Conservation (phyloP, 2,113 vertebrate species). For the Albula goreensis region DNA sequence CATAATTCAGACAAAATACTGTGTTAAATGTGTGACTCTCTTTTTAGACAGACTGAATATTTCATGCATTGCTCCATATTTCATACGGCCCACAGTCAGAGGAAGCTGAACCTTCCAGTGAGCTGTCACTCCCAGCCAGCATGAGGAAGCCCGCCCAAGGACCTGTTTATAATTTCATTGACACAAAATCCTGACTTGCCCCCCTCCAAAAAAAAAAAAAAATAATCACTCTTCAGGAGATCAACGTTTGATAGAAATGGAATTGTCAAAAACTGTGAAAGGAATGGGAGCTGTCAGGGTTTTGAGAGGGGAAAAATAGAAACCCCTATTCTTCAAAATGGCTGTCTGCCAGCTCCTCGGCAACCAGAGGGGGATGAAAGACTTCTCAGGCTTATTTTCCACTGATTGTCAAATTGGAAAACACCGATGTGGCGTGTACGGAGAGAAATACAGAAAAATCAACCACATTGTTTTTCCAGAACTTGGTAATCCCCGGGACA, state of each 20-base stretch:
- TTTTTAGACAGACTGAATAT: constrained; percentile 59
- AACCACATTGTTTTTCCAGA: neutral
- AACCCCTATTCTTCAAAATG: constrained; percentile 33
- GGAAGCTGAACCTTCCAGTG: neutral
- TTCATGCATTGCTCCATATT: constrained; percentile 59
- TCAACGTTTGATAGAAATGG: constrained; percentile 28
- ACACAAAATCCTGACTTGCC: neutral
- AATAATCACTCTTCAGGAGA: constrained; percentile 18
- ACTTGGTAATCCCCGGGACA: neutral
- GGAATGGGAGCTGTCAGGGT: constrained; percentile 31
- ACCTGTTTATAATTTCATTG: constrained; percentile 9
- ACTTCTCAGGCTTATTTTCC: neutral
- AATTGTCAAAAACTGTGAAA: constrained; percentile 46
- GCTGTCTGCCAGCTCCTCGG: constrained; percentile 28
- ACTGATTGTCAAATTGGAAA: neutral
- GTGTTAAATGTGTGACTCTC: constrained; percentile 45
- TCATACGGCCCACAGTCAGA: constrained; percentile 47
- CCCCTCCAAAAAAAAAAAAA: neutral
- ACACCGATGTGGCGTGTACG: neutral
- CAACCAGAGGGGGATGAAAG: constrained; percentile 33
- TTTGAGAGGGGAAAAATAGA: constrained; percentile 48
- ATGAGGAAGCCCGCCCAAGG: neutral
- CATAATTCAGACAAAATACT: constrained; percentile 63
- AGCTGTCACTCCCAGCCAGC: neutral
- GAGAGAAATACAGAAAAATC: neutral